A percentile compares a stretch with the other conserved stretches of the same genome.
These are phyloP conservation scores for Coboldia fuscipes DNA, from an alignment of 1,140 invertebrate genomes.

Conservation along the genomic window DNA sequence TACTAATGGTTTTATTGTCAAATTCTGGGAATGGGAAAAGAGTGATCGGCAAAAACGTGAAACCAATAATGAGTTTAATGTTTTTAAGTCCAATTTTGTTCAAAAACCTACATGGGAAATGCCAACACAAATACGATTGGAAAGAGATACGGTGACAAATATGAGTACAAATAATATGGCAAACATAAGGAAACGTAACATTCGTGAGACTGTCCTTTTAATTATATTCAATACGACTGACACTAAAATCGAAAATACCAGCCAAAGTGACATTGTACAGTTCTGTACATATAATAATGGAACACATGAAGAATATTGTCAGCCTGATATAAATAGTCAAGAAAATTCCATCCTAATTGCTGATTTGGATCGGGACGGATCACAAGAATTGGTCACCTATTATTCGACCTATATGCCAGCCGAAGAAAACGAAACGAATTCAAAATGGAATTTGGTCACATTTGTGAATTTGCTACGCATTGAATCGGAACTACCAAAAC, in stretches of 20 bases:
- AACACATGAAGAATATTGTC: conserved; percentile 37
- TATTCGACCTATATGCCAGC: conserved; percentile 33
- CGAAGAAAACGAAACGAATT: conserved; percentile 17
- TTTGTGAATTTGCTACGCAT: conserved; percentile 37
- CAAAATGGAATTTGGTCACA: conserved; percentile 34
- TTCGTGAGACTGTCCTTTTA: conserved; percentile 51
- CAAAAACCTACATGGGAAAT: conserved; percentile 1
- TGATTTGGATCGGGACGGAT: conserved; percentile 47
- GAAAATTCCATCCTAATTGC: conserved; percentile 42
- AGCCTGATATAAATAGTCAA: conserved; percentile 46
- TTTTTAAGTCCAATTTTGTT: background rate
- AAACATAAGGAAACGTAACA: no score
- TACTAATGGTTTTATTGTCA: conserved; percentile 48
- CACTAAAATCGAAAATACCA: conserved; percentile 46
- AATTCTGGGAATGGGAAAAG: conserved; percentile 50
- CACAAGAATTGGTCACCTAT: conserved; percentile 52
- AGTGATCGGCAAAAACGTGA: background rate
- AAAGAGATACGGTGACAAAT: no score
- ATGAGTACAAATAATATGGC: no score
- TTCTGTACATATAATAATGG: conserved; percentile 32
- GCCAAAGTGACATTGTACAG: conserved; percentile 45
- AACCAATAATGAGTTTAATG: conserved; percentile 1
- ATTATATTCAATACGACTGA: conserved; percentile 49
- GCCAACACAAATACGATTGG: conserved; percentile 1
- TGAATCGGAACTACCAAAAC: conserved; percentile 40